phyloP scores from a whole-genome alignment of 30 jellyfish, hydroid and myxozoan species.

The Calvadosia cruxmelitensis region DNA sequence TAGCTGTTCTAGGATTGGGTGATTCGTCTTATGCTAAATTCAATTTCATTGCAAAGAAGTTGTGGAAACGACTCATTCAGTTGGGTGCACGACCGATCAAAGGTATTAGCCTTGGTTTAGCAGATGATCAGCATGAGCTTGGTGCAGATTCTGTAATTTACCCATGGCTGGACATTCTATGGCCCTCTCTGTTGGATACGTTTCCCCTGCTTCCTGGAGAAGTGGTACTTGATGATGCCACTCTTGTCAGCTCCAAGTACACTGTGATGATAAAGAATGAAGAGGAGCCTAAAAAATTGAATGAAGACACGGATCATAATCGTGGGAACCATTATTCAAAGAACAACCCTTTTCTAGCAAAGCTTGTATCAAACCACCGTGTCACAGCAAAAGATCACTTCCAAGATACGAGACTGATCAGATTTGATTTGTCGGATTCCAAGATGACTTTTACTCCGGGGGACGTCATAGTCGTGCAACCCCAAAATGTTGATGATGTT shows the following conservation, averaged over 20 bases:
- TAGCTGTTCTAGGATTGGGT: conserved; percentile 97
- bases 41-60: conserved; percentile 81
- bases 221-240: neutral
- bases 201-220: conserved; percentile 55
- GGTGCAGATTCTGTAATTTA: conserved; percentile 79
- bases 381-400: conserved; percentile 64
- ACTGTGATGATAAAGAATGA: neutral
- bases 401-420: conserved; percentile 69
- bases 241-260: neutral
- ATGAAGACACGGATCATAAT: neutral
- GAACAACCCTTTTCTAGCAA: conserved; percentile 39
- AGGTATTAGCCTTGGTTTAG: conserved; percentile 41
- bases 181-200: conserved; percentile 19
- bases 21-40: conserved; percentile 80
- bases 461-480: conserved; percentile 81
- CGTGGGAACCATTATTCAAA: conserved; percentile 3
- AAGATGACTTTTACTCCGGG: conserved; percentile 76
- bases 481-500: conserved; percentile 42
- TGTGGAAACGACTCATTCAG: conserved; percentile 62
- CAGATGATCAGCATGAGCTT: conserved; percentile 92
- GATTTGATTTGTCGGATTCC: conserved; percentile 42
- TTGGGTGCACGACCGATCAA: conserved; percentile 63
- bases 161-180: conserved; percentile 66
- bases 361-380: conserved; percentile 30
- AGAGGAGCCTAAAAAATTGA: neutral